These are phyloP conservation scores for Lepilemur ruficaudatus DNA, from an alignment of 2,797 vertebrate species.

Conservation along the genomic window DNA sequence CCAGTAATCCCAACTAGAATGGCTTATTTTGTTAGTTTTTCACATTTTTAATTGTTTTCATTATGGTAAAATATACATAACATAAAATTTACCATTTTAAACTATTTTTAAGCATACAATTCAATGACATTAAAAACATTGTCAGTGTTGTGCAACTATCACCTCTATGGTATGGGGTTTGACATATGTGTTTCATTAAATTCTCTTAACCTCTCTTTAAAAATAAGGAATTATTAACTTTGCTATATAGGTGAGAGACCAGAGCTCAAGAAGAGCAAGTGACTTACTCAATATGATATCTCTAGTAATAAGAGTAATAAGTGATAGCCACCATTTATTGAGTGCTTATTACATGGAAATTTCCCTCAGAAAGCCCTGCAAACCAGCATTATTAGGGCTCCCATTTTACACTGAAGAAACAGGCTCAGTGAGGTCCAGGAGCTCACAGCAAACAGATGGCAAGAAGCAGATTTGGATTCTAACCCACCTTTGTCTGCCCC, in stretches of 20 bases:
- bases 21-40: neutral
- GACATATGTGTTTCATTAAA: neutral
- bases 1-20: neutral
- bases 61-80: neutral
- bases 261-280: neutral
- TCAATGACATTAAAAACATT: neutral
- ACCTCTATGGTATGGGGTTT: neutral
- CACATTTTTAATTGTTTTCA: neutral
- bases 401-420: neutral
- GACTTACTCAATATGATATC: neutral
- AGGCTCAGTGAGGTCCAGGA: neutral
- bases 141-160: too few relatives aligned
- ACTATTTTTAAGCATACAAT: neutral
- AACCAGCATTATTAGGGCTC: neutral
- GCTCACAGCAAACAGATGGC: neutral
- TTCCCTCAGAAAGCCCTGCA: neutral
- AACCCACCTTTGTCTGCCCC: neutral
- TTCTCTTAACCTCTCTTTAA: neutral
- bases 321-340: neutral
- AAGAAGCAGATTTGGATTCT: neutral
- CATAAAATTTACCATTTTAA: neutral
- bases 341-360: neutral
- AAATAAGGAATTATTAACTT: neutral
- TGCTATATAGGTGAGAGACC: neutral
- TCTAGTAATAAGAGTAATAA: neutral